A percentile compares a stretch with the other conserved stretches of the same genome.
Conservation (phyloP, 2,888 invertebrate species). For the Pandemis cinnamomeana region DNA sequence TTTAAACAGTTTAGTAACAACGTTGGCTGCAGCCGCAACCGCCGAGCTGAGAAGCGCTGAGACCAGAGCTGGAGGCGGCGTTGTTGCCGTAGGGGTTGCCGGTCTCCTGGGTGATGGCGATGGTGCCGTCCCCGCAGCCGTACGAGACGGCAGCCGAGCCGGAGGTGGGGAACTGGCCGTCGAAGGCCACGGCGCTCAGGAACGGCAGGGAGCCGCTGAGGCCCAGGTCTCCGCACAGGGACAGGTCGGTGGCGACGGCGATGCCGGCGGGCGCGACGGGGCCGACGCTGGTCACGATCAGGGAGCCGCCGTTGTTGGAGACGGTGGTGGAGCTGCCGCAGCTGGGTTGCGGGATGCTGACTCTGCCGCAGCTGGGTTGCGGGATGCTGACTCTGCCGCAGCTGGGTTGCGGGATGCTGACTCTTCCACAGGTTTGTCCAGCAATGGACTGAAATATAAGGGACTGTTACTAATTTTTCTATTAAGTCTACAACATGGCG, state of each 20-base stretch:
- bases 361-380: constrained; percentile 41
- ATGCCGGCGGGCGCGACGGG: constrained; percentile 45
- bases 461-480: no score
- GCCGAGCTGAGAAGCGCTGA: not conserved
- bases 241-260: constrained; percentile 46
- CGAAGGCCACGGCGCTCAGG: constrained; percentile 19
- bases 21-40: constrained; percentile 1
- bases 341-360: constrained; percentile 43
- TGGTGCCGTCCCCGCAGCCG: constrained; percentile 30
- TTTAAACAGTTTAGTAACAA: not conserved
- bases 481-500: no score
- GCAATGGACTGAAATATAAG: not conserved
- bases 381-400: constrained; percentile 46
- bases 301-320: constrained; percentile 3
- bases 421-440: constrained; percentile 46
- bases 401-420: constrained; percentile 38
- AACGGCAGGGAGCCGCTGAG: constrained; percentile 18
- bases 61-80: constrained; percentile 1
- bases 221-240: not conserved
- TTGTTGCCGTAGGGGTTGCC: constrained; percentile 30
- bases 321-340: constrained; percentile 13
- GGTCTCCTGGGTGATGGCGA: constrained; percentile 26
- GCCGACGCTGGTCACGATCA: constrained; percentile 46
- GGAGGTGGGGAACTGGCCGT: constrained; percentile 21
- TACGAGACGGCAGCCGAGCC: constrained; percentile 12